Percentiles rank a stretch among this genome's conserved stretches.
Conservation (phyloP, 2,113 vertebrate species). For the Saccopteryx bilineata region DNA sequence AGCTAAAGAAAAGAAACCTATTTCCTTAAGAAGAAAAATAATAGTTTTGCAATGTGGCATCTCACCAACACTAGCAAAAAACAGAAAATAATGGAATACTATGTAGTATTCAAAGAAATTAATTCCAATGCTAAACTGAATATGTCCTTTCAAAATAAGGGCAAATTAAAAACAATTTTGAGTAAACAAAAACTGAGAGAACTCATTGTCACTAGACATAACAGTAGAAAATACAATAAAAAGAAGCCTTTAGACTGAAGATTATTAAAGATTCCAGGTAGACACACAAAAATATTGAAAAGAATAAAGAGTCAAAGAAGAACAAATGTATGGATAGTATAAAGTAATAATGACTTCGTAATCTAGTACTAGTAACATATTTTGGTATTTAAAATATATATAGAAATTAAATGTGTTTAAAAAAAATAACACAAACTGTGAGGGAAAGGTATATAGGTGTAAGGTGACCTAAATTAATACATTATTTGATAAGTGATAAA, state of each 20-base stretch:
- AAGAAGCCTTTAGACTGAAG: neutral
- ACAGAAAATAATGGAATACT: neutral
- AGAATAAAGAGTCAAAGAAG: neutral
- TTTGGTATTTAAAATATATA: neutral
- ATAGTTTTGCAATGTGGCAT: neutral
- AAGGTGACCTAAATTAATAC: neutral
- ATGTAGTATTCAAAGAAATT: neutral
- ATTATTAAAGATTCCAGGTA: neutral
- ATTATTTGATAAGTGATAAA: neutral
- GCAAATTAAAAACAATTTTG: neutral
- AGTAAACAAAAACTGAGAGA: neutral
- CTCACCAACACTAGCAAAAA: neutral
- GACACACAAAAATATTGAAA: neutral
- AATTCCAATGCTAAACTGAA: neutral
- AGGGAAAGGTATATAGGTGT: neutral
- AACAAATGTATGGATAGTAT: neutral
- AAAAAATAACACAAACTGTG: neutral
- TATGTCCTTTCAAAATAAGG: neutral
- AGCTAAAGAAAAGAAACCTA: neutral
- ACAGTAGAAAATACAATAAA: neutral
- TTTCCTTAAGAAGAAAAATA: neutral
- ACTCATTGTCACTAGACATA: neutral
- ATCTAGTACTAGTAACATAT: neutral
- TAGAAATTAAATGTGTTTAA: neutral
- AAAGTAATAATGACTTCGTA: neutral